A percentile compares a stretch with the other conserved stretches of the same genome.
These are phyloP conservation scores for Buphagus erythrorhynchus DNA, from an alignment of 2,797 vertebrate genomes.

Conservation along the genomic window DNA sequence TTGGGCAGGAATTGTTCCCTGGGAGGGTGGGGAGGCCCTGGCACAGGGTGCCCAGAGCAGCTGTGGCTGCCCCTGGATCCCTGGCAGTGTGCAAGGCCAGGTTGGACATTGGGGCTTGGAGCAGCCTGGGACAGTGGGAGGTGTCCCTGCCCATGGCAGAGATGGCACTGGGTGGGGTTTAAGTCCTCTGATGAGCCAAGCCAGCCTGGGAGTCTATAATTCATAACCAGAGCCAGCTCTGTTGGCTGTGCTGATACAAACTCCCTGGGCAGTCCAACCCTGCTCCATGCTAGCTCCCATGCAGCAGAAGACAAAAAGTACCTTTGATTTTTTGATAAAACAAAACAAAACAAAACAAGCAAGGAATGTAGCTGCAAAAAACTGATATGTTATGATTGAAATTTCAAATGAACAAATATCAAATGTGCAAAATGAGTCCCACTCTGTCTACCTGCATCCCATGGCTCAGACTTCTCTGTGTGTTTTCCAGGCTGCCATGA, in stretches of 20 bases:
- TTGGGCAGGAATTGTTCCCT: background rate
- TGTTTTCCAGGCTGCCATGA: background rate
- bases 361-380: background rate
- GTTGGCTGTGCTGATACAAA: background rate
- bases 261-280: accelerated
- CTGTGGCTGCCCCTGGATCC: background rate
- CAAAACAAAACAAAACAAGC: background rate
- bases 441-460: accelerated
- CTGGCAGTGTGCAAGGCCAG: background rate
- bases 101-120: background rate
- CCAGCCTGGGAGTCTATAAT: background rate
- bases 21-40: background rate
- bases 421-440: background rate
- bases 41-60: background rate
- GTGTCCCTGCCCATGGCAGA: background rate
- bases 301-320: background rate
- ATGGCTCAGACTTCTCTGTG: accelerated
- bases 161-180: accelerated
- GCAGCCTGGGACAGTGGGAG: background rate
- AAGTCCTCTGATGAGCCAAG: background rate
- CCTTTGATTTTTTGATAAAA: background rate
- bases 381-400: background rate
- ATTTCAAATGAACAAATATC: background rate
- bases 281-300: accelerated
- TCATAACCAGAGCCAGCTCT: background rate